Base-by-base conservation (phyloP, 1,140 invertebrate species). In the Drosophila sp. region DNA sequence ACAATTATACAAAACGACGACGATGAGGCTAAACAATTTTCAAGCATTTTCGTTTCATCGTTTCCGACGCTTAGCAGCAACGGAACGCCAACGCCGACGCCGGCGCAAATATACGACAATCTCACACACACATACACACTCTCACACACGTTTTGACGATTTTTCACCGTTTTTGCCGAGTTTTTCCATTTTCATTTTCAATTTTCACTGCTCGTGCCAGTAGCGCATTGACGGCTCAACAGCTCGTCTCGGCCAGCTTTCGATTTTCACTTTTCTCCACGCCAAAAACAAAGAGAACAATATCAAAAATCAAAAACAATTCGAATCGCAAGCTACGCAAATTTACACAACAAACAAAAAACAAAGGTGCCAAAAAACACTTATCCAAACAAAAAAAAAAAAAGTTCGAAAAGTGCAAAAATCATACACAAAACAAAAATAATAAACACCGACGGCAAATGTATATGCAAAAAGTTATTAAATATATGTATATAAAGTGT, bases 161-260 rank as follows among this genome's bases (percentile, higher is more conserved):
- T 83, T 85, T 87, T 83, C 70, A 87, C 79, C 84, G 77, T 70
- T 84, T 68, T 74, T 58, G 75, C 68, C 83, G 83, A 85, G 74
- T 85, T 85, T 82, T 87, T 66, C 83, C 79, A 87, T 85, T 90
- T 90, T 80, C 85, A 90, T 90, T 89, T 89, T 81, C 84, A 90
- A 85, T 89, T 89, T 89, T 79, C 85, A 81, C 75, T 72, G 85
- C 69, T 90, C 75, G 80, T 60, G 86, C 80, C 86, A 91, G 90
- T 91, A 91, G 90, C 90, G 80, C 76, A 90, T 90, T 76, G 90
- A 75, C 90, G 90, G 90, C 90, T 91, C 82, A 84, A 62, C 90
- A 61, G 90, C 90, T 90, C 90, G 90, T 91, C 90, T 86, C 84
- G 85, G 76, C 44, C 79, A 75, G 76, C 58, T 80, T 87, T 83